Evolutionary conservation across 2,888 invertebrate species (phyloP).

Genomic region (Erynnis tages): DNA sequence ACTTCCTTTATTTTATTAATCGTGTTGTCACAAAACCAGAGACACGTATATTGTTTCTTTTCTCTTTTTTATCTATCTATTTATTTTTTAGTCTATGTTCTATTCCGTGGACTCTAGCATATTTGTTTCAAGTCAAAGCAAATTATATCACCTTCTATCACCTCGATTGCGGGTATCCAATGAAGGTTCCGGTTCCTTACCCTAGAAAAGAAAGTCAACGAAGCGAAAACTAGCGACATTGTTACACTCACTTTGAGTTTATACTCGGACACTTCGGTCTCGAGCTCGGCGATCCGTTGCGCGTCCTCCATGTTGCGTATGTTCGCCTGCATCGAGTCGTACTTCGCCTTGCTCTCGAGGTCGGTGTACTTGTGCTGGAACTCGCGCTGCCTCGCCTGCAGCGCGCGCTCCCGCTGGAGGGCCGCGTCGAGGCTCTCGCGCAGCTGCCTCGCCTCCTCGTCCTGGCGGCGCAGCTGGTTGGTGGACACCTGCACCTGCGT

Average conservation of each 20-base stretch:
- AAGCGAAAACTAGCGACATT: too few relatives aligned
- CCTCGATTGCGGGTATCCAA: too few relatives aligned
- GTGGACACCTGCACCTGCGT: slow-evolving; percentile 96
- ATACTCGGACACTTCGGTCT: slow-evolving; percentile 95
- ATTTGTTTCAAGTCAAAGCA: too few relatives aligned
- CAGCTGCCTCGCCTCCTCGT: slow-evolving; percentile 94
- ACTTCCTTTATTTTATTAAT: too few relatives aligned
- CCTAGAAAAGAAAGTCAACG: too few relatives aligned
- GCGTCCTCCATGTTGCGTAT: slow-evolving; percentile 97
- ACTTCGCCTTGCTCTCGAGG: slow-evolving; percentile 87
- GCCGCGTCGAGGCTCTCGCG: slow-evolving; percentile 90
- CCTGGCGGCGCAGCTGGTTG: slow-evolving; percentile 93
- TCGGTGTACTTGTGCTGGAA: slow-evolving; percentile 87
- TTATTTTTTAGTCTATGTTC: too few relatives aligned
- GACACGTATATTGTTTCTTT: too few relatives aligned
- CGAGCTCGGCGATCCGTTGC: slow-evolving; percentile 95
- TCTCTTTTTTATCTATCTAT: too few relatives aligned
- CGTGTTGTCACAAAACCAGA: too few relatives aligned
- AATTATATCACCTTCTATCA: too few relatives aligned
- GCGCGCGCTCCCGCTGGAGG: slow-evolving; percentile 87
- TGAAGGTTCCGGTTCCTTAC: too few relatives aligned
- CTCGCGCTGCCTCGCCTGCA: slow-evolving; percentile 89
- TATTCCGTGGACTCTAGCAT: too few relatives aligned
- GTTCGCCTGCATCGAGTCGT: slow-evolving; percentile 95
- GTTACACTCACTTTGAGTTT: slow-evolving; percentile 88